These are phyloP conservation scores for Adelphocoris suturalis DNA, from an alignment of 2,888 invertebrate genomes.

Conservation along the genomic window DNA sequence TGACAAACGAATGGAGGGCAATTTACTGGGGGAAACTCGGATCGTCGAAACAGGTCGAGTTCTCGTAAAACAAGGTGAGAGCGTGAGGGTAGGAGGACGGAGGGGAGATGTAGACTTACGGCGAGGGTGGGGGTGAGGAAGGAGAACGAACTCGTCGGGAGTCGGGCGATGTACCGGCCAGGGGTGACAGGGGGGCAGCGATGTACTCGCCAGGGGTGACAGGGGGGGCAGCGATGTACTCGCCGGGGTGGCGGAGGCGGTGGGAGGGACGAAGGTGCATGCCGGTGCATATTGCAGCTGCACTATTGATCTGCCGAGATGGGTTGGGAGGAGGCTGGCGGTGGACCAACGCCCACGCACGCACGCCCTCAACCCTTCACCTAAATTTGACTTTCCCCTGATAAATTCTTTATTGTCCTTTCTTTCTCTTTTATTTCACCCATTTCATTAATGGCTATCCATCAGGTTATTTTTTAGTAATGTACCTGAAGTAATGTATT, in stretches of 20 bases:
- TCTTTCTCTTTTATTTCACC: no score
- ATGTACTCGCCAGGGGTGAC: no score
- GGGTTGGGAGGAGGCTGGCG: not conserved
- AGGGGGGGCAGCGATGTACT: not conserved
- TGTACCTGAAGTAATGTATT: no score
- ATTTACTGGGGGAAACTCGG: not conserved
- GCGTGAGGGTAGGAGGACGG: not conserved
- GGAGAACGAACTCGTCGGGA: no score
- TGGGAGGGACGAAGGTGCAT: constrained; percentile 56
- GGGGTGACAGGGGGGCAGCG: not conserved
- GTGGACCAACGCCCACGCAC: constrained; percentile 14
- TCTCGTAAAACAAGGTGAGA: not conserved
- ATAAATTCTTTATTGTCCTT: not conserved
- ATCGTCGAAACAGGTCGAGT: not conserved
- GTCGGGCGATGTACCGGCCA: no score
- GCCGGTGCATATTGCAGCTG: constrained; percentile 71
- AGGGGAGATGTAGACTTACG: no score
- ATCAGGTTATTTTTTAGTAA: no score
- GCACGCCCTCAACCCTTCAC: not conserved
- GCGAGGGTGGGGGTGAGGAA: no score
- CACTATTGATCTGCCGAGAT: constrained; percentile 60
- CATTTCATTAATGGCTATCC: no score
- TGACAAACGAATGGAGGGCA: no score
- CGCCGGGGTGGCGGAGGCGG: not conserved
- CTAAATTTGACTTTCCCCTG: not conserved